Percentiles rank a stretch among this genome's conserved stretches.
Conservation (phyloP, 37 sponge, comb jelly and placozoan genomes). For the Eunapius fragilis region DNA sequence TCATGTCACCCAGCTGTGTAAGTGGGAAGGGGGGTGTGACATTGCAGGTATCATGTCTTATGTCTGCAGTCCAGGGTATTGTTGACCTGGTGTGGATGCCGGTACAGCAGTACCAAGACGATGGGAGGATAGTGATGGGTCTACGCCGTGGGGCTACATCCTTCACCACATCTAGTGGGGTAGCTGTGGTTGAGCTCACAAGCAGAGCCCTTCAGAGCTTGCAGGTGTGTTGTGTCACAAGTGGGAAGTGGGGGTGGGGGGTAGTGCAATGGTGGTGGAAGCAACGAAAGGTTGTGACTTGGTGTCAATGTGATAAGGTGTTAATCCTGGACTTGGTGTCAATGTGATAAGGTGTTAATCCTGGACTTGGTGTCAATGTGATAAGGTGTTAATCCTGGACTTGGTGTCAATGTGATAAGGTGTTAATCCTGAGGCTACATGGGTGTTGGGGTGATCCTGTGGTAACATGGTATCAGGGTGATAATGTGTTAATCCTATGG, state of each 20-base stretch:
- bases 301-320: background rate
- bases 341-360: background rate
- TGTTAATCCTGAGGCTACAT: no score
- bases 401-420: background rate
- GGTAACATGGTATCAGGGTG: background rate
- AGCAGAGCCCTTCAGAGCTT: constrained; percentile 73
- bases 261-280: background rate
- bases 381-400: background rate
- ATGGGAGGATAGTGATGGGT: constrained; percentile 92
- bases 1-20: constrained; percentile 87
- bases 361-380: no score
- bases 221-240: constrained; percentile 62
- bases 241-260: background rate
- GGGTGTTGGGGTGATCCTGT: background rate
- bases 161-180: constrained; percentile 86
- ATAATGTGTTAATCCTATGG: no score
- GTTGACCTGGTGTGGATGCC: constrained; percentile 92
- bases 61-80: constrained; percentile 76
- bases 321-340: background rate
- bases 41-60: background rate
- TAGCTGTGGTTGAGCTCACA: constrained; percentile 88
- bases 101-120: constrained; percentile 94
- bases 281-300: no score
- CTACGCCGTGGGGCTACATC: constrained; percentile 92
- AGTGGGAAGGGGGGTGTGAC: background rate